A percentile compares a stretch with the other conserved stretches of the same genome.
These are phyloP conservation scores for Psettodes erumei DNA, from an alignment of 2,113 vertebrate genomes.

Conservation along the genomic window DNA sequence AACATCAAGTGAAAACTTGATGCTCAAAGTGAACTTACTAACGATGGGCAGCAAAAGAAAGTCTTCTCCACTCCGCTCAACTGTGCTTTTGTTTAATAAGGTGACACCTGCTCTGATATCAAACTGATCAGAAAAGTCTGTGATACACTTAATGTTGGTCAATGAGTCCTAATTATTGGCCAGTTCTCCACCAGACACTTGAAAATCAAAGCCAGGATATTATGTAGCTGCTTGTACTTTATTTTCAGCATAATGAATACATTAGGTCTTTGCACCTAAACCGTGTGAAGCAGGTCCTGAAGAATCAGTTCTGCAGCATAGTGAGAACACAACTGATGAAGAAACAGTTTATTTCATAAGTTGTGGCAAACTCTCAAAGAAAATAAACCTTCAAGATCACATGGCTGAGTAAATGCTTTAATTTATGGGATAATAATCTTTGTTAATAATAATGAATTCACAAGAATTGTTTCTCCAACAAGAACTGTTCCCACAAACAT, in stretches of 20 bases:
- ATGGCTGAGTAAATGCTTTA: not conserved
- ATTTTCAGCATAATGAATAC: slow-evolving; percentile 29
- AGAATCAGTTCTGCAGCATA: slow-evolving; percentile 19
- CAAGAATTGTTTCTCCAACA: too few species aligned
- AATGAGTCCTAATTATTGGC: not conserved
- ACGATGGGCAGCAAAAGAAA: too few species aligned
- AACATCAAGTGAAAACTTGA: not conserved
- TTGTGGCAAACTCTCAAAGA: too few species aligned
- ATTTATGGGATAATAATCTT: too few species aligned
- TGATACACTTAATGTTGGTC: not conserved
- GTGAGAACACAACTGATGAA: not conserved
- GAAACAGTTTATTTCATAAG: too few species aligned
- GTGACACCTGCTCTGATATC: not conserved
- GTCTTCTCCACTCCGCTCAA: too few species aligned
- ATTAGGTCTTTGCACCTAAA: not conserved
- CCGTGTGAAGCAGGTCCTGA: too few species aligned
- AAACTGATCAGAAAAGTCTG: not conserved
- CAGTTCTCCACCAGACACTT: not conserved
- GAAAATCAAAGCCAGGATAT: not conserved
- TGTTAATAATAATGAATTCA: too few species aligned
- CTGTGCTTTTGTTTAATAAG: not conserved
- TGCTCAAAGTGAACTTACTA: not conserved
- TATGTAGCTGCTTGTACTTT: not conserved
- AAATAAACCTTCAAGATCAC: not conserved
- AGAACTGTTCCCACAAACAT: too few species aligned